Evolutionary conservation across 2,888 invertebrate species (phyloP).

Genomic region (Drosophila lacicola): DNA sequence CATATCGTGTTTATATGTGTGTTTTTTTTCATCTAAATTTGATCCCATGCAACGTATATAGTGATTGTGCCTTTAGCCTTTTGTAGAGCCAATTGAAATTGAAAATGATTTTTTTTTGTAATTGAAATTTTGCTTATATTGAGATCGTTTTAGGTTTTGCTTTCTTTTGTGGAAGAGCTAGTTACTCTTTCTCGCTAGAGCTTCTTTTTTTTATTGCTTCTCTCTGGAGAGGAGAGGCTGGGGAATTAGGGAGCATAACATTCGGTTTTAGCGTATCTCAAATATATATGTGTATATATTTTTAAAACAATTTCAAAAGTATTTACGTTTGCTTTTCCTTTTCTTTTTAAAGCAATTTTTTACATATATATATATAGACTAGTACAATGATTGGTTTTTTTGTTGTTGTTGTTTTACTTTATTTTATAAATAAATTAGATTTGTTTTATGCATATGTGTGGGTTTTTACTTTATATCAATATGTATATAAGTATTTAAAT

Average conservation of each 20-base stretch:
- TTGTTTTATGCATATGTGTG: constrained; percentile 64
- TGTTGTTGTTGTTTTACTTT: constrained; percentile 46
- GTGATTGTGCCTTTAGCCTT: constrained; percentile 75
- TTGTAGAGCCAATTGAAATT: constrained; percentile 57
- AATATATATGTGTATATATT: constrained; percentile 19
- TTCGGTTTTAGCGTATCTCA: constrained; percentile 36
- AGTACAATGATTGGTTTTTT: constrained; percentile 67
- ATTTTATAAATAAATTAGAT: constrained; percentile 78
- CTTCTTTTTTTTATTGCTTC: background rate
- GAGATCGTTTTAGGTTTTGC: constrained; percentile 37
- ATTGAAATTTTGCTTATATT: constrained; percentile 38
- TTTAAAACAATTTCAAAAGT: constrained; percentile 43
- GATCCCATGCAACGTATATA: constrained; percentile 77
- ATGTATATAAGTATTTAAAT: constrained; percentile 46
- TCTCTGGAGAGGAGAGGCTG: background rate
- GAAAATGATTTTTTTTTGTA: constrained; percentile 31
- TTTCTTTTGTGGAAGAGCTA: constrained; percentile 24
- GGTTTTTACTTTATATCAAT: constrained; percentile 20
- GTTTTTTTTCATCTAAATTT: constrained; percentile 66
- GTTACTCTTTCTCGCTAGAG: constrained; percentile 12
- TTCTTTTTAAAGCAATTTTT: constrained; percentile 32
- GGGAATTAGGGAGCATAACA: constrained; percentile 24
- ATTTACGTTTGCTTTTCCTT: constrained; percentile 22
- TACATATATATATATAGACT: constrained; percentile 49
- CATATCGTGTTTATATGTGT: constrained; percentile 7